Evolutionary conservation across 2,888 invertebrate species (phyloP).

Genomic region (Xestia rhomboidea): DNA sequence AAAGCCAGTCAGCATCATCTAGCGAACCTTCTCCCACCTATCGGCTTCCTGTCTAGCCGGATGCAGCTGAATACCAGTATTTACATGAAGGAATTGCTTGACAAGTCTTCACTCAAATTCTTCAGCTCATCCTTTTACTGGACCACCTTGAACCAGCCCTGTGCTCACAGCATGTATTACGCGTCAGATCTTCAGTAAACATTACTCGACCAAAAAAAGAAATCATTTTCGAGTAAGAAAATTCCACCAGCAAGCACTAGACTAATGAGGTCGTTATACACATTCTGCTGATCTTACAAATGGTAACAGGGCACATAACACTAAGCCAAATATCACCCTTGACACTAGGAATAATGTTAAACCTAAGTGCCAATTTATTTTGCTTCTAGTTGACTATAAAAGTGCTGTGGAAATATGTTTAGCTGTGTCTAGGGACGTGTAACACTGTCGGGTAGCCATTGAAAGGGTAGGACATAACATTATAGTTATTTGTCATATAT

Average conservation of each 20-base stretch:
- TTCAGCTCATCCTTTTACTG: background rate
- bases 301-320: background rate
- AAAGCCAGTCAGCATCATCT: background rate
- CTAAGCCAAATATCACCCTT: conserved; percentile 16
- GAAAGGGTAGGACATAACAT: conserved; percentile 7
- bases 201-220: background rate
- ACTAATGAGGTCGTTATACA: conserved; percentile 5
- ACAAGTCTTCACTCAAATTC: background rate
- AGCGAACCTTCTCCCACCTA: background rate
- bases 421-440: conserved; percentile 26
- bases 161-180: background rate
- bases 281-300: conserved; percentile 2
- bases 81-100: background rate
- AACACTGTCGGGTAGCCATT: conserved; percentile 2
- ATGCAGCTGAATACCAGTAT: background rate
- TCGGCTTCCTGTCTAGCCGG: background rate
- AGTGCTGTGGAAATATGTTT: conserved; percentile 16
- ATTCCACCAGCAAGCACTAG: background rate
- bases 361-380: conserved; percentile 33
- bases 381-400: conserved; percentile 9
- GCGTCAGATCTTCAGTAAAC: background rate
- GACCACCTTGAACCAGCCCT: background rate
- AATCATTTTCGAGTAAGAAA: background rate
- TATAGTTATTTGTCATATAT: background rate
- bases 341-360: conserved; percentile 4